These are phyloP conservation scores for Cromileptes altivelis DNA, from an alignment of 2,113 vertebrate genomes.

Conservation along the genomic window DNA sequence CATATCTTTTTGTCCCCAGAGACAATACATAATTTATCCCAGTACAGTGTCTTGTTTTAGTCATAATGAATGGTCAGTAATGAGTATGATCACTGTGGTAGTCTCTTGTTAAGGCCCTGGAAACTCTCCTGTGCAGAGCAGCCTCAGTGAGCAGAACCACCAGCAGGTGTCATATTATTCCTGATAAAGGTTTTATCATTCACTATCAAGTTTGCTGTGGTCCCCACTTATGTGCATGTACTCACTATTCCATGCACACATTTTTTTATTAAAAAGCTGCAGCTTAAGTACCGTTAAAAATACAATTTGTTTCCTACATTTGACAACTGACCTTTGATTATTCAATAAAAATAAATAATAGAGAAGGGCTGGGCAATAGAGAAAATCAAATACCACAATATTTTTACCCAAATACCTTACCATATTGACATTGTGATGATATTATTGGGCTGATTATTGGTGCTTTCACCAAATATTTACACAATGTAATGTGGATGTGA, in stretches of 20 bases:
- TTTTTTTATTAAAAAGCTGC: not conserved
- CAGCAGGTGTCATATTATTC: slow-evolving; percentile 14
- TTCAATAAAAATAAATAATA: too few relatives aligned
- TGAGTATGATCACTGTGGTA: not conserved
- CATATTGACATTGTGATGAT: too few relatives aligned
- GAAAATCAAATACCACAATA: too few relatives aligned
- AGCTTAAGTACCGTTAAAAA: not conserved
- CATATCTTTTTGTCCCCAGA: not conserved
- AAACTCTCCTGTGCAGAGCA: not conserved
- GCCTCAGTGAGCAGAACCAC: not conserved
- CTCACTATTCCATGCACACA: not conserved
- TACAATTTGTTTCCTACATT: not conserved
- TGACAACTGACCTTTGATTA: not conserved
- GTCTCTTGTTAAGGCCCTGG: not conserved
- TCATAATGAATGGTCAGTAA: not conserved
- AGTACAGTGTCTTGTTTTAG: not conserved
- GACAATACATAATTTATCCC: not conserved
- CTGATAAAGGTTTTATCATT: not conserved
- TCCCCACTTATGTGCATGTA: not conserved
- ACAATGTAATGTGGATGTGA: too few relatives aligned
- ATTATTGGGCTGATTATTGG: too few relatives aligned
- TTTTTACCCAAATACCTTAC: too few relatives aligned
- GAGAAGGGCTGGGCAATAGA: too few relatives aligned
- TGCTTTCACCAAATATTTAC: too few relatives aligned
- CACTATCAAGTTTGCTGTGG: not conserved